Evolutionary conservation across 2,113 vertebrate genomes (phyloP).

Genomic region (Quiscalus mexicanus): DNA sequence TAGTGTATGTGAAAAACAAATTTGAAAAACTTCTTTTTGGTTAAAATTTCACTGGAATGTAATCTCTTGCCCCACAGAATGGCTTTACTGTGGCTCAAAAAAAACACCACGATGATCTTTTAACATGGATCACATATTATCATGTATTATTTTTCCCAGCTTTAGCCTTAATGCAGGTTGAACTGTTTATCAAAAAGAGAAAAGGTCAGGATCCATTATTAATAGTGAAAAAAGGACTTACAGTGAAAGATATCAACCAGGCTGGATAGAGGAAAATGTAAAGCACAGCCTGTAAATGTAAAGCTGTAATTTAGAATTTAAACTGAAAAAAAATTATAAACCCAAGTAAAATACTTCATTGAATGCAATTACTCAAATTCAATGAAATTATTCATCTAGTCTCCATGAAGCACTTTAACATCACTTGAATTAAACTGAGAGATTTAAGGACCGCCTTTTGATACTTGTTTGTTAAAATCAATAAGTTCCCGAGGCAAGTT

Average conservation of each 20-base stretch:
- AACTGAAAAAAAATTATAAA: neutral
- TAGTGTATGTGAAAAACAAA: neutral
- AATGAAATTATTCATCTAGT: conserved; percentile 17
- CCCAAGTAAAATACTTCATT: neutral
- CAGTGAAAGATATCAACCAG: neutral
- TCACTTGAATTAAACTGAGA: conserved; percentile 21
- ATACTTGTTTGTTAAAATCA: conserved; percentile 38
- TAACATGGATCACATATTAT: neutral
- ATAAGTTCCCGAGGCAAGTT: conserved; percentile 7
- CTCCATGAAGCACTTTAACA: conserved; percentile 19
- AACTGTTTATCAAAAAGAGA: neutral
- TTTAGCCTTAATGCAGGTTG: neutral
- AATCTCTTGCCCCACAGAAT: neutral
- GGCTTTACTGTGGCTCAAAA: neutral
- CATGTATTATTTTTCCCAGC: neutral
- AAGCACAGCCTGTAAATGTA: neutral
- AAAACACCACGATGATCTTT: neutral
- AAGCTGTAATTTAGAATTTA: neutral
- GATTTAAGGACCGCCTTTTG: conserved; percentile 41
- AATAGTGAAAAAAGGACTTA: neutral
- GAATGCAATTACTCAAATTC: conserved; percentile 12
- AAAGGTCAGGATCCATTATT: neutral
- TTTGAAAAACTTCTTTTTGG: neutral
- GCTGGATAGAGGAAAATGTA: neutral
- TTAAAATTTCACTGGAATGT: neutral